Base-by-base conservation (phyloP, 1,140 invertebrate genomes). In the Dinothrombium tinctorium region DNA sequence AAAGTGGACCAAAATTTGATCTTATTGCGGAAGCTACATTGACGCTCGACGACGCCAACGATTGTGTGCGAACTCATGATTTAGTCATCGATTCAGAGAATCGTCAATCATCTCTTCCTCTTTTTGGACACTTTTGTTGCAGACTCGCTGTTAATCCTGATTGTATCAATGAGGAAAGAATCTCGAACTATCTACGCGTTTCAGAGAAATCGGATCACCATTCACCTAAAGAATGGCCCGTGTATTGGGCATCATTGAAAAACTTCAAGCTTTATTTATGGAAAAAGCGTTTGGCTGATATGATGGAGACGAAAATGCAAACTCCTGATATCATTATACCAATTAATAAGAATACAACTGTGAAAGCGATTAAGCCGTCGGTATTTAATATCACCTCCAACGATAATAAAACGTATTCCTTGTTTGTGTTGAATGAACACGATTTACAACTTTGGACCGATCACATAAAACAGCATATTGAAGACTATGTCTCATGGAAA, bases 71-170 rank as follows among this genome's bases (percentile, higher is more conserved):
- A 41, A 60, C 58, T 3, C 59, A 60, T 53, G 61, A 65, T 49
- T 49, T 65, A 26, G 33, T 39, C 0, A 32, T 56, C 21, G 52
- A 54, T 33, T 50, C 47, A 11, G 68, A 67, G 40, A 65, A 63
- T 40, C 62, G 61, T 39, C 56, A 57, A 40, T 58, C 65, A 41
- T 60, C 68, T 46, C 55, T 76, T 42, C 73, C 73, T 14, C 52
- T 76, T 17, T 76, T 76, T 54, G 73, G 72, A 8, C 69, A 74
- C 50, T 74, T 74, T 51, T 76, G 73, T 50, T 74, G 71, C 55
- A 67, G 72, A 33, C 55, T 76, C 26, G 72, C 71, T 3, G 69
- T 69, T 25, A 65, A 71, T 46, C 73, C 73, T 6, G 62, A 72
- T 36, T 72, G 67, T 53, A 54, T 71, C 14, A 56, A 58, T 20